Conservation (phyloP, 2,888 invertebrate species). For the Trissoscelio sp. region DNA sequence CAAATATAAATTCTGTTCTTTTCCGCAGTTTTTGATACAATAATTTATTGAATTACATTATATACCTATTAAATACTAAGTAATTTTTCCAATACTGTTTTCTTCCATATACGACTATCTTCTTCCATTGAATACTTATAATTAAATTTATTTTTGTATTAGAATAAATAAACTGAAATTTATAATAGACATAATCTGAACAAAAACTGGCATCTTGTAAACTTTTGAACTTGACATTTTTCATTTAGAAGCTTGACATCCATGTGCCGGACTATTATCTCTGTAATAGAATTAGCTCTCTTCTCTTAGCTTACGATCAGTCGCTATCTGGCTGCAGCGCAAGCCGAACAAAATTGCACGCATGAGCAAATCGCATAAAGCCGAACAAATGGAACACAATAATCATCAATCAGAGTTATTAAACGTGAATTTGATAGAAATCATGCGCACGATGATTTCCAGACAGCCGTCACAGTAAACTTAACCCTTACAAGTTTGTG, state of each 20-base stretch:
- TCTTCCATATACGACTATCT: too few species aligned
- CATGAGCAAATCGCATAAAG: constrained; percentile 6
- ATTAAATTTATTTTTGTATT: too few species aligned
- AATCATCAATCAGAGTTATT: constrained; percentile 31
- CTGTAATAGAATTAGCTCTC: constrained; percentile 7
- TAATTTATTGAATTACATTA: too few species aligned
- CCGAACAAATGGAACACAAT: constrained; percentile 10
- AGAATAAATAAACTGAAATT: too few species aligned
- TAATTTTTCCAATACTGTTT: too few species aligned
- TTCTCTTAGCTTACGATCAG: too few species aligned
- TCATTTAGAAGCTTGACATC: constrained; percentile 15
- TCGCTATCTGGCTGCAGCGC: too few species aligned
- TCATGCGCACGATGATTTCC: constrained; percentile 43
- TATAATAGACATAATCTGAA: not conserved
- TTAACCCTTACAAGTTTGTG: constrained; percentile 83
- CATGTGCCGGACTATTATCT: constrained; percentile 11
- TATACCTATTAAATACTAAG: too few species aligned
- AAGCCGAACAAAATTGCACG: not conserved
- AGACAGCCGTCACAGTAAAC: constrained; percentile 78
- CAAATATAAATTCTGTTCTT: too few species aligned
- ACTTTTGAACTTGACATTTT: constrained; percentile 20
- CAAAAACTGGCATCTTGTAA: constrained; percentile 3
- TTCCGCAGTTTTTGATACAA: too few species aligned
- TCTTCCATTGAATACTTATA: too few species aligned
- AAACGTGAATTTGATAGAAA: constrained; percentile 38